These are phyloP conservation scores for Syngnathus rostellatus DNA, from an alignment of 2,797 vertebrate species.

Conservation along the genomic window DNA sequence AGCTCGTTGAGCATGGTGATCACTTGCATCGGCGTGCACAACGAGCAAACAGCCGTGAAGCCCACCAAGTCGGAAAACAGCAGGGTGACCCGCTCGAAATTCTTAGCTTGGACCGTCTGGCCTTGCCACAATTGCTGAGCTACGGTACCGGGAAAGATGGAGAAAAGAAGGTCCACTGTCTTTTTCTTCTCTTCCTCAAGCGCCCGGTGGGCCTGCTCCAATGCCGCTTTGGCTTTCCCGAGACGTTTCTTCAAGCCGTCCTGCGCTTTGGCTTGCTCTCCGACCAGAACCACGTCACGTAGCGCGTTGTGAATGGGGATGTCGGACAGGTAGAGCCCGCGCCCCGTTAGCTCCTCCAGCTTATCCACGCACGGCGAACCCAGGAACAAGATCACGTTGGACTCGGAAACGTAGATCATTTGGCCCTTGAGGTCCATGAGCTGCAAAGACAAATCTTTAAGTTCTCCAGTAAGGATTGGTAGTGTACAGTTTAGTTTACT, in stretches of 20 bases:
- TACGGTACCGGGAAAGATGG: slow-evolving; percentile 92
- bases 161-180: slow-evolving; percentile 92
- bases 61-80: slow-evolving; percentile 98
- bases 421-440: slow-evolving; percentile 98
- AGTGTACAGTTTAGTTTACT: not conserved
- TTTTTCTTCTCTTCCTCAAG: slow-evolving; percentile 97
- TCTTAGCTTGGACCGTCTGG: slow-evolving; percentile 89
- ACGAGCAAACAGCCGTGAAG: slow-evolving; percentile 93
- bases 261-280: slow-evolving; percentile 94
- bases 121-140: slow-evolving; percentile 97
- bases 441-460: slow-evolving; percentile 55
- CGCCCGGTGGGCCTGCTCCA: slow-evolving; percentile 89
- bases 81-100: slow-evolving; percentile 90
- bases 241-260: slow-evolving; percentile 93
- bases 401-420: slow-evolving; percentile 96
- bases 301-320: slow-evolving; percentile 96
- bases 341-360: slow-evolving; percentile 91
- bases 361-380: slow-evolving; percentile 95
- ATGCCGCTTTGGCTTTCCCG: slow-evolving; percentile 91
- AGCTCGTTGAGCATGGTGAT: slow-evolving; percentile 96
- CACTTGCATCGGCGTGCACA: slow-evolving; percentile 94
- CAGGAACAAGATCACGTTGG: slow-evolving; percentile 85
- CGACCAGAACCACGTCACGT: slow-evolving; percentile 92
- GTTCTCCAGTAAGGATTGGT: too few relatives aligned
- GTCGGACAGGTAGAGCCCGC: slow-evolving; percentile 92